phyloP scores from a whole-genome alignment of 1,140 invertebrate genomes.

The Hyles vespertilio region DNA sequence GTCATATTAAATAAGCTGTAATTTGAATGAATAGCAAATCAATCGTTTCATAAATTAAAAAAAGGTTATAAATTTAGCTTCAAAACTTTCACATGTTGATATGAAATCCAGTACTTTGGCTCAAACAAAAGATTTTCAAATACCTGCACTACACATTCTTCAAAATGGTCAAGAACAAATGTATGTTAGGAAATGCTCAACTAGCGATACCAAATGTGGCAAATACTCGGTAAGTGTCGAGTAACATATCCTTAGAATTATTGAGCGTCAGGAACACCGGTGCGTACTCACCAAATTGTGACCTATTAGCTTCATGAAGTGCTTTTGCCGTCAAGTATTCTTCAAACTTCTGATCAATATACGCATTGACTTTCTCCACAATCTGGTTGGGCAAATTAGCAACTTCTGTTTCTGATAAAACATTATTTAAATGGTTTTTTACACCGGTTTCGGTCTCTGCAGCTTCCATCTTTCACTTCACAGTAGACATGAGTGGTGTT shows the following conservation, averaged over 20 bases:
- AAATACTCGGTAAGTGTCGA: not conserved
- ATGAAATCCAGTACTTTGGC: no score
- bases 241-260: not conserved
- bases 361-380: conserved; percentile 78
- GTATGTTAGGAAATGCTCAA: no score
- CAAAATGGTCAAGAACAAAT: no score
- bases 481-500: conserved; percentile 12
- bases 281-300: conserved; percentile 76
- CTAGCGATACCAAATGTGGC: not conserved
- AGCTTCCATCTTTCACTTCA: conserved; percentile 64
- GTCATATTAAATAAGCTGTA: no score
- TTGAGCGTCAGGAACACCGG: conserved; percentile 38
- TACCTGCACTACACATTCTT: no score
- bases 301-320: conserved; percentile 78
- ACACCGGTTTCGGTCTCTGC: conserved; percentile 55
- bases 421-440: conserved; percentile 67
- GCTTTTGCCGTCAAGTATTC: conserved; percentile 84
- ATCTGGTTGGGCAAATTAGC: conserved; percentile 44
- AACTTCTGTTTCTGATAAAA: conserved; percentile 65
- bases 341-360: conserved; percentile 80
- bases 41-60: not conserved
- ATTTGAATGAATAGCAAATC: no score
- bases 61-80: not conserved
- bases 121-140: no score
- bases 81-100: no score